Evolutionary conservation across 2,113 vertebrate genomes (phyloP).

Genomic region (Pteruthius melanotis): DNA sequence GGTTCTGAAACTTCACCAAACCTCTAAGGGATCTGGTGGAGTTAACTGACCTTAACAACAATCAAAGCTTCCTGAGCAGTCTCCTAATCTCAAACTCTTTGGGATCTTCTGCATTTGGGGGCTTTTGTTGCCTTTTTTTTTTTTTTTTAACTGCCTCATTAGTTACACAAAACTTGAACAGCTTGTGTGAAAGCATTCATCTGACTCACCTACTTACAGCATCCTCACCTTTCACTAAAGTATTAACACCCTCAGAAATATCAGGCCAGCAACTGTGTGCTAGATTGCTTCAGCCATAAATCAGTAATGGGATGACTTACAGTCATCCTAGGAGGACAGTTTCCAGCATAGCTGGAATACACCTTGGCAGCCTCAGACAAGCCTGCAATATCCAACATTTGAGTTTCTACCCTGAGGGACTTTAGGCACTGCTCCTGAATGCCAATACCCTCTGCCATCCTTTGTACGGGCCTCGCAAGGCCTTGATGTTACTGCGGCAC

Average conservation of each 20-base stretch:
- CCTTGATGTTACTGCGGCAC: neutral
- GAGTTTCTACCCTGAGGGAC: neutral
- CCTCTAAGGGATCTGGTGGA: neutral
- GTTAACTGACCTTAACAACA: neutral
- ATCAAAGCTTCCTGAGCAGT: neutral
- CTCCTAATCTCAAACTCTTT: neutral
- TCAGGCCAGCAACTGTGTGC: neutral
- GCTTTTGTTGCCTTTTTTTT: too few relatives aligned
- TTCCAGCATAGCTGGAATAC: neutral
- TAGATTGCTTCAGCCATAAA: neutral
- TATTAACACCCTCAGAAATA: neutral
- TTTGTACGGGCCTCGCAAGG: neutral
- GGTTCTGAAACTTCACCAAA: neutral
- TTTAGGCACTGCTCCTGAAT: neutral
- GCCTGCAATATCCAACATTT: neutral
- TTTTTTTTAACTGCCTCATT: neutral
- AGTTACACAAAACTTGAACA: neutral
- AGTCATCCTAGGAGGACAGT: neutral
- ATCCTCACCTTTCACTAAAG: neutral
- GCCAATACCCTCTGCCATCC: neutral
- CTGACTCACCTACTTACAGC: neutral
- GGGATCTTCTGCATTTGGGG: neutral
- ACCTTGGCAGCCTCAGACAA: neutral
- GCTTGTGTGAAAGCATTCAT: neutral
- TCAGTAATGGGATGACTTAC: neutral